Evolutionary conservation across 2,888 invertebrate species (phyloP).

Genomic region (Hirtodrosophila duncani): DNA sequence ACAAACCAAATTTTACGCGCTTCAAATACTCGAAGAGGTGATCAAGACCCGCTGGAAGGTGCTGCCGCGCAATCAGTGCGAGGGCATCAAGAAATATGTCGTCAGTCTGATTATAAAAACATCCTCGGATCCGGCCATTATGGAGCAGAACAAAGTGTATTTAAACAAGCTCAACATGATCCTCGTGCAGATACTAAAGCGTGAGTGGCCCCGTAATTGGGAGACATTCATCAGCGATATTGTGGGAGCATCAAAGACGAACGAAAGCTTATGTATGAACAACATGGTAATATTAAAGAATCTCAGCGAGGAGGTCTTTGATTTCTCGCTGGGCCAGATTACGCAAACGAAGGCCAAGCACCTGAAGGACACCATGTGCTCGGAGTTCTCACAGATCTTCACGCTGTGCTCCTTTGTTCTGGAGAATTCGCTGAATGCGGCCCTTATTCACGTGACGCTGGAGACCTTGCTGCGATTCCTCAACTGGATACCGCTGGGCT

Average conservation of each 20-base stretch:
- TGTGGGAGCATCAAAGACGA: constrained; percentile 98
- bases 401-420: constrained; percentile 98
- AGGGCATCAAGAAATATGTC: constrained; percentile 99
- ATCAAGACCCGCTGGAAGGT: constrained; percentile 99
- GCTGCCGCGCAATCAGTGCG: constrained; percentile 97
- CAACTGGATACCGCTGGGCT: constrained; percentile 99
- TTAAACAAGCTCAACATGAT: constrained; percentile 99
- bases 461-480: constrained; percentile 97
- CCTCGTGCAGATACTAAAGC: constrained; percentile 98
- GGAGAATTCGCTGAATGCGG: constrained; percentile 98
- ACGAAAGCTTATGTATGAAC: constrained; percentile 99
- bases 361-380: constrained; percentile 99
- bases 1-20: constrained; percentile 99
- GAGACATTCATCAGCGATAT: constrained; percentile 99
- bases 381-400: constrained; percentile 98
- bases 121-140: constrained; percentile 91
- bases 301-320: constrained; percentile 99
- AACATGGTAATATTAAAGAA: constrained; percentile 99
- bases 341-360: constrained; percentile 99
- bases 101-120: constrained; percentile 99
- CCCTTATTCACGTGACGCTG: constrained; percentile 95
- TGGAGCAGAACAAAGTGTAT: constrained; percentile 97
- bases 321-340: constrained; percentile 98
- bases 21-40: constrained; percentile 99
- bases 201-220: constrained; percentile 99